Base-by-base conservation (phyloP, 2,888 invertebrate genomes). In the Blera fallax region DNA sequence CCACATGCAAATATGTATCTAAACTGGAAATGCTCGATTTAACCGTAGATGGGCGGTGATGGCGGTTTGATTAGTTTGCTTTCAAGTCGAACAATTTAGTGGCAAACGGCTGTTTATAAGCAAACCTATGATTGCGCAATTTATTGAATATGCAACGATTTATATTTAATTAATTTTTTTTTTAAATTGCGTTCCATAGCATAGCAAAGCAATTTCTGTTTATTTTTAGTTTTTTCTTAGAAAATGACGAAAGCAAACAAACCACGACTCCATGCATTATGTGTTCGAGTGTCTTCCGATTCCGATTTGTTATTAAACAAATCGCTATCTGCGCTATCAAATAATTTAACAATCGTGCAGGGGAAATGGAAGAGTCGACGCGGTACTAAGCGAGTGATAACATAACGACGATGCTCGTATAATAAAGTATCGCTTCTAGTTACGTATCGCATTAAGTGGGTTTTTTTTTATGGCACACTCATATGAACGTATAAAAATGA, bases 1-100 rank as follows among this genome's bases (percentile, higher is more conserved):
- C 24, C 43, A 11, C 37, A 58, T 73, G 40, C n/a, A n/a, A 73
- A 60, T 62, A n/a, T 18, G 16, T 10, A 50, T 18, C 18, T 10
- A 50, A 77, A 77, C 77, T 77, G 67, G 67, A 69, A 69, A 58
- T 69, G 11, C 32, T 77, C 40, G 43, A 78, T 50, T 34, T 70
- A 34, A 62, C 60, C 70, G 45, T 54, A 78, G 24, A 52, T 62
- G 43, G 40, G 11, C 7, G 14, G 11, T 8, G 14, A 18, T 34
- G 29, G 18, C 34, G 11, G 50, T 34, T 50, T 10, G 7, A 50
- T 37, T 14, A 34, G 21, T 16, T 65, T 65, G 50, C 50, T 34
- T 34, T 34, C 1, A 37, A 37, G 21, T 58, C 6, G 11, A 50
- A 21, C 29, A 32, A 16, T 58, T 37, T n/a, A 37, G 11, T 37